Evolutionary conservation across 2,113 vertebrate genomes (phyloP).

Genomic region (Otocyon megalotis): DNA sequence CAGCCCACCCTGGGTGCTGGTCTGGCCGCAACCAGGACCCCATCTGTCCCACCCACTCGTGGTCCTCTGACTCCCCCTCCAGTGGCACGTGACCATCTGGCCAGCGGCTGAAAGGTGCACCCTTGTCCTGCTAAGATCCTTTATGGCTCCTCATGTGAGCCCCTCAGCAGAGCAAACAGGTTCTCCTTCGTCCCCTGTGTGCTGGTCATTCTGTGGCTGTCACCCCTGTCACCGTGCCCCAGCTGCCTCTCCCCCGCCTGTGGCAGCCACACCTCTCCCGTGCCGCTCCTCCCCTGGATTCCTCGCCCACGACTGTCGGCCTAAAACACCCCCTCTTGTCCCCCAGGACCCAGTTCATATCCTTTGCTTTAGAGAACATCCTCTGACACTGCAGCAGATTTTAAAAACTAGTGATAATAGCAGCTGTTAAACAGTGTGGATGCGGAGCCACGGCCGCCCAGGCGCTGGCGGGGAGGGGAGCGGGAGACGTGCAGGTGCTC

Average conservation of each 20-base stretch:
- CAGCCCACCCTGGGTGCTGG: not conserved
- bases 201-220: rapidly evolving
- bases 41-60: not conserved
- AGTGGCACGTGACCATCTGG: not conserved
- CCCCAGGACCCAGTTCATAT: not conserved
- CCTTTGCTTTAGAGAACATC: not conserved
- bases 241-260: not conserved
- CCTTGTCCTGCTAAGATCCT: not conserved
- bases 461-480: rapidly evolving
- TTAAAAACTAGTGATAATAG: no score
- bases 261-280: not conserved
- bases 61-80: not conserved
- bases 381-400: not conserved
- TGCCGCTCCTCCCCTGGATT: not conserved
- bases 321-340: not conserved
- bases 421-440: not conserved
- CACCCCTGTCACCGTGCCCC: no score
- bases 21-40: not conserved
- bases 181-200: not conserved
- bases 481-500: rapidly evolving
- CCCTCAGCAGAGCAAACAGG: not conserved
- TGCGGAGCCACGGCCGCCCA: not conserved
- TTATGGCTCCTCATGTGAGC: not conserved
- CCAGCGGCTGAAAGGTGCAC: rapidly evolving
- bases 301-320: not conserved